These are phyloP conservation scores for Lomographa bimaculata DNA, from an alignment of 2,888 invertebrate species.

Conservation along the genomic window DNA sequence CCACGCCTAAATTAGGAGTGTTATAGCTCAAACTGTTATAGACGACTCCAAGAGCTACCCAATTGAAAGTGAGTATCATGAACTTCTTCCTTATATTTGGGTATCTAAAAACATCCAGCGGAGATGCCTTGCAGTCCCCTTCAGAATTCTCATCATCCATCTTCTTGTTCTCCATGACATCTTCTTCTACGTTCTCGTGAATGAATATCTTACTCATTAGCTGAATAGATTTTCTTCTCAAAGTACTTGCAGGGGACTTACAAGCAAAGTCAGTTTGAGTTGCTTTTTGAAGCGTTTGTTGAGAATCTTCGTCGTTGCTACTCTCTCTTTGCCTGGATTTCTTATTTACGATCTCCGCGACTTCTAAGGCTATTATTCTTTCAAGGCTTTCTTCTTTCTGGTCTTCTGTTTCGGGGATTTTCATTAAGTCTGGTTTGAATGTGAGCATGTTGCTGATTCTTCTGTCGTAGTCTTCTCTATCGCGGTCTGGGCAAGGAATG, in stretches of 20 bases:
- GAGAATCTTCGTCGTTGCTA: slow-evolving; percentile 46
- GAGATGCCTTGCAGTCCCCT: slow-evolving; percentile 81
- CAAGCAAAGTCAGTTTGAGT: slow-evolving; percentile 57
- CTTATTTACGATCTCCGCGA: slow-evolving; percentile 59
- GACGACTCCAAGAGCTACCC: slow-evolving; percentile 87
- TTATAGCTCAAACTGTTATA: slow-evolving; percentile 88
- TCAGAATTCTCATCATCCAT: slow-evolving; percentile 75
- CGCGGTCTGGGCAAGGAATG: slow-evolving; percentile 42
- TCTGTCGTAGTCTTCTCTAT: slow-evolving; percentile 54
- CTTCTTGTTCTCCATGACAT: slow-evolving; percentile 58
- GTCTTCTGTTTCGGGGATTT: slow-evolving; percentile 50
- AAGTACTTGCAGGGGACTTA: slow-evolving; percentile 53
- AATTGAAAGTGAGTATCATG: slow-evolving; percentile 85
- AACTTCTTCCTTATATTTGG: slow-evolving; percentile 87
- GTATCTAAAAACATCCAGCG: slow-evolving; percentile 85
- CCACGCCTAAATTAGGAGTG: slow-evolving; percentile 86
- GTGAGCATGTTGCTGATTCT: slow-evolving; percentile 69
- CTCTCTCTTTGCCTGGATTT: slow-evolving; percentile 47
- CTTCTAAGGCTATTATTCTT: slow-evolving; percentile 59
- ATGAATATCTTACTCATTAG: slow-evolving; percentile 62
- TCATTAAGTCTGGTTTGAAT: slow-evolving; percentile 60
- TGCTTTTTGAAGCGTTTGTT: slow-evolving; percentile 49
- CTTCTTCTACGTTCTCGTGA: slow-evolving; percentile 55
- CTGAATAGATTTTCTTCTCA: slow-evolving; percentile 67
- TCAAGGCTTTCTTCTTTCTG: slow-evolving; percentile 50